phyloP scores from a whole-genome alignment of 2,888 invertebrate species.

The Eupithecia tripunctaria region DNA sequence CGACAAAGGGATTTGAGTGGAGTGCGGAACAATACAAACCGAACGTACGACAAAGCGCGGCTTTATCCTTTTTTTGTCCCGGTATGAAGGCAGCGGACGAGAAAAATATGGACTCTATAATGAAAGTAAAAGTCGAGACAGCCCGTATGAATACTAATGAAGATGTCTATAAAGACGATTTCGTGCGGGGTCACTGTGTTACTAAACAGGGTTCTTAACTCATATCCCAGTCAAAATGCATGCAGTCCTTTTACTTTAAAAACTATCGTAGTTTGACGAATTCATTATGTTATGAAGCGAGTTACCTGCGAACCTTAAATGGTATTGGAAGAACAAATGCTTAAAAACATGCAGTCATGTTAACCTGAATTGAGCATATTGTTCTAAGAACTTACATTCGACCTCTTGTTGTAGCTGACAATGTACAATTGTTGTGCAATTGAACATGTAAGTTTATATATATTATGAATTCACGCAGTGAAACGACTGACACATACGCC shows the following conservation, averaged over 20 bases:
- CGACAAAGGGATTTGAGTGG: constrained; percentile 40
- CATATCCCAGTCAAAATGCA: background rate
- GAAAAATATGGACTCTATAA: background rate
- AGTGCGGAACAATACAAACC: constrained; percentile 36
- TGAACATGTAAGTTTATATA: background rate
- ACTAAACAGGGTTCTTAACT: background rate
- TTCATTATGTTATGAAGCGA: too few species aligned
- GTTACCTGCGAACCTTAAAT: too few species aligned
- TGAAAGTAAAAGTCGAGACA: background rate
- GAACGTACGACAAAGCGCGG: constrained; percentile 26
- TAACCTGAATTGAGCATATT: background rate
- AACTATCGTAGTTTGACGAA: too few species aligned
- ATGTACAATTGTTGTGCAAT: background rate
- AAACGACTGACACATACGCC: background rate
- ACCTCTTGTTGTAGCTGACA: background rate
- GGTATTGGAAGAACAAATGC: too few species aligned
- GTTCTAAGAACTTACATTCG: background rate
- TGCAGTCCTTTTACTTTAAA: background rate
- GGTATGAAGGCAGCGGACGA: background rate
- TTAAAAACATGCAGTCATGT: background rate
- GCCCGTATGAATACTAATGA: background rate
- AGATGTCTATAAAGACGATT: background rate
- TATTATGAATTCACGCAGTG: background rate
- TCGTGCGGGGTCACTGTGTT: background rate
- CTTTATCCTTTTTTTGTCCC: constrained; percentile 34